Evolutionary conservation across 2,113 vertebrate species (phyloP).

Genomic region (Nothobranchius furzeri): DNA sequence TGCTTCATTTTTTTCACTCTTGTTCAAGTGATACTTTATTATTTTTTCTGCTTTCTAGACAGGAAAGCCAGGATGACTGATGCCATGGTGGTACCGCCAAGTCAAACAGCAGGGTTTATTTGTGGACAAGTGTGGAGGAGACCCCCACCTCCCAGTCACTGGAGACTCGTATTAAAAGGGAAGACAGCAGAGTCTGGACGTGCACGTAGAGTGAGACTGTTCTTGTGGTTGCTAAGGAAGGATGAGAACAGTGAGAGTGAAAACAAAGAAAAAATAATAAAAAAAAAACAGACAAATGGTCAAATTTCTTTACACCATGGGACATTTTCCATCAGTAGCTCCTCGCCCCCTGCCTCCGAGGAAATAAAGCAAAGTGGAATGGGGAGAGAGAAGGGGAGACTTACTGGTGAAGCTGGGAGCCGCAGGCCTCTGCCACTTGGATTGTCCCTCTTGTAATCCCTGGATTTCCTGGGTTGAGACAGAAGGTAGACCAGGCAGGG

Average conservation of each 20-base stretch:
- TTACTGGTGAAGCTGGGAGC: constrained; percentile 66
- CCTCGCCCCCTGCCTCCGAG: constrained; percentile 34
- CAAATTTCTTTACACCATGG: constrained; percentile 6
- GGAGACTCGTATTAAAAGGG: constrained; percentile 57
- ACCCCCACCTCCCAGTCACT: constrained; percentile 34
- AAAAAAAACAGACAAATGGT: neutral
- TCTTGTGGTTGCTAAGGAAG: constrained; percentile 8
- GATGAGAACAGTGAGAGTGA: constrained; percentile 1
- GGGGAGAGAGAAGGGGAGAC: constrained; percentile 42
- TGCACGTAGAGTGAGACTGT: constrained; percentile 7
- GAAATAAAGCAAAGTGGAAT: constrained; percentile 47
- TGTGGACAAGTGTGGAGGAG: constrained; percentile 71
- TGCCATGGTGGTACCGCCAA: constrained; percentile 60
- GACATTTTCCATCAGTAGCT: constrained; percentile 27
- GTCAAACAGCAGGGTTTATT: constrained; percentile 76
- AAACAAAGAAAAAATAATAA: constrained; percentile 5
- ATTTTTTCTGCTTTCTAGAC: constrained; percentile 61
- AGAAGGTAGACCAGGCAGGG: constrained; percentile 64
- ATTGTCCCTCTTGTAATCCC: constrained; percentile 74
- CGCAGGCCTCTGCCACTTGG: constrained; percentile 65
- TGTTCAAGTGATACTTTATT: constrained; percentile 66
- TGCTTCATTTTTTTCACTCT: constrained; percentile 43
- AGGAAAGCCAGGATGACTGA: constrained; percentile 68
- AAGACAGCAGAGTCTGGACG: constrained; percentile 26
- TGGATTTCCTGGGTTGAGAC: constrained; percentile 71